A percentile compares a stretch with the other conserved stretches of the same genome.
These are phyloP conservation scores for Xenops minutus DNA, from an alignment of 2,797 vertebrate genomes.

Conservation along the genomic window DNA sequence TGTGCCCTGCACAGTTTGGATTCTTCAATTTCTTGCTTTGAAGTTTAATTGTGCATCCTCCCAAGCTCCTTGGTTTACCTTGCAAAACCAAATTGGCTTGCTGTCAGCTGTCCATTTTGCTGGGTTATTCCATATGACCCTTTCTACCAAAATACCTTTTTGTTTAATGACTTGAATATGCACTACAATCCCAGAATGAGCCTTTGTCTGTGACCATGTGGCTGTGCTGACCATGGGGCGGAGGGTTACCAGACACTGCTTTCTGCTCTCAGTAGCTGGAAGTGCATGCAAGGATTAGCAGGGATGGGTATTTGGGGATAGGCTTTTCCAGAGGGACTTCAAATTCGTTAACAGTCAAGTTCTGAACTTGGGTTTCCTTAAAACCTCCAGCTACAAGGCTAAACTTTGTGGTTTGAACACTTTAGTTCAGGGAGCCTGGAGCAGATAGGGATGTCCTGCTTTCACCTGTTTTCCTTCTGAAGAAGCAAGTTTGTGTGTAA, in stretches of 20 bases:
- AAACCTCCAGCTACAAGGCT: not conserved
- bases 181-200: not conserved
- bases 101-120: not conserved
- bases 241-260: too few species aligned
- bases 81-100: not conserved
- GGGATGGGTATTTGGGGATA: not conserved
- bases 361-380: not conserved
- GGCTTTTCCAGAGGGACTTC: not conserved
- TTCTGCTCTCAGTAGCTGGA: not conserved
- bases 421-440: not conserved
- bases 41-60: not conserved
- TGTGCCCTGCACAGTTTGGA: not conserved
- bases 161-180: not conserved
- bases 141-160: not conserved
- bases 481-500: not conserved
- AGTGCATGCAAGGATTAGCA: fast-evolving
- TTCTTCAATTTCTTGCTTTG: not conserved
- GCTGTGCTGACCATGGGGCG: fast-evolving
- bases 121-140: not conserved
- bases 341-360: not conserved
- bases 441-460: not conserved
- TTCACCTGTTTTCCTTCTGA: not conserved
- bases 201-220: fast-evolving
- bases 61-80: not conserved
- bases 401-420: not conserved